A percentile compares a stretch with the other conserved stretches of the same genome.
phyloP scores from a whole-genome alignment of 2,888 invertebrate genomes.

The Antheraea yamamai region DNA sequence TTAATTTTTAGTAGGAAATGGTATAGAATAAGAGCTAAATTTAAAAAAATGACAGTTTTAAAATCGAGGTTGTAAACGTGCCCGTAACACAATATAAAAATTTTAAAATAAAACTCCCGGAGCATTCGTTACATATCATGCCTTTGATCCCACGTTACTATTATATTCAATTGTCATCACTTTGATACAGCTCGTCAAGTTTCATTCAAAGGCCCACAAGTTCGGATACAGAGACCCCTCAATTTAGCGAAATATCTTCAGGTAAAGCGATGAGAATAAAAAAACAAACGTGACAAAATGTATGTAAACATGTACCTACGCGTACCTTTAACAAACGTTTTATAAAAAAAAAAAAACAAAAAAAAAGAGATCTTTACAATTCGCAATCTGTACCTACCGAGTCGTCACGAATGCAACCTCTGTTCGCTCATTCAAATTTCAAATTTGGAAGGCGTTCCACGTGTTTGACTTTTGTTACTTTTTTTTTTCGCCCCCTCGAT shows the following conservation, averaged over 20 bases:
- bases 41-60: background rate
- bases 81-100: slow-evolving; percentile 1
- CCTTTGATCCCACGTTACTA: slow-evolving; percentile 37
- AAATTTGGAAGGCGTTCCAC: slow-evolving; percentile 71
- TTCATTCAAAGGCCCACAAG: slow-evolving; percentile 49
- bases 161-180: slow-evolving; percentile 66
- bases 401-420: slow-evolving; percentile 63
- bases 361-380: slow-evolving; percentile 58
- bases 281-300: slow-evolving; percentile 80
- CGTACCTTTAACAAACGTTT: slow-evolving; percentile 49
- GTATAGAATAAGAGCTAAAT: background rate
- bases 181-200: slow-evolving; percentile 62
- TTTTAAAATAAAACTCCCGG: slow-evolving; percentile 12
- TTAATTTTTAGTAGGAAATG: background rate
- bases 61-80: background rate
- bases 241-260: slow-evolving; percentile 68
- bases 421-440: slow-evolving; percentile 53
- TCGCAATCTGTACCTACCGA: slow-evolving; percentile 49
- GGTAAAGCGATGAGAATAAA: slow-evolving; percentile 61
- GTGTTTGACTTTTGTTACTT: slow-evolving; percentile 66
- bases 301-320: slow-evolving; percentile 80
- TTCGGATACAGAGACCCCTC: slow-evolving; percentile 63
- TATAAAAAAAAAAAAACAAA: background rate
- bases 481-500: slow-evolving; percentile 33
- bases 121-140: slow-evolving; percentile 44